phyloP scores from a whole-genome alignment of 1,140 invertebrate genomes.

The Trachelipus rathkii region DNA sequence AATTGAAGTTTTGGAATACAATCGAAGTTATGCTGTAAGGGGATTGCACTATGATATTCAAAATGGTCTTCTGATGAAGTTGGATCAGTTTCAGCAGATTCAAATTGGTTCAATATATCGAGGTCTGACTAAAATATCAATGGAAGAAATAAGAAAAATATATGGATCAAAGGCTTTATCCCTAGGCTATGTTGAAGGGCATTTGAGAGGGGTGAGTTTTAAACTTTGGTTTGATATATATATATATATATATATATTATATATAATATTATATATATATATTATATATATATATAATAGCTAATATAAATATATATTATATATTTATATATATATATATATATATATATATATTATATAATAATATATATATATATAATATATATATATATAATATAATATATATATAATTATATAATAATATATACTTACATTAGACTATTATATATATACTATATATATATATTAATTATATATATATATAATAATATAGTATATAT shows the following conservation, averaged over 20 bases:
- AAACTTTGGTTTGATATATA: constrained; percentile 2
- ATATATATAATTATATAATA: too few species aligned
- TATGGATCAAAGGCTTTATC: constrained; percentile 25
- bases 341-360: too few species aligned
- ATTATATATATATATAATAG: not conserved
- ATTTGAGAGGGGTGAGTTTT: constrained; percentile 24
- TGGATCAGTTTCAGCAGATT: constrained; percentile 30
- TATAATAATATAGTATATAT: too few species aligned
- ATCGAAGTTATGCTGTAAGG: constrained; percentile 82
- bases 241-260: not conserved
- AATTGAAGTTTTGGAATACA: constrained; percentile 76
- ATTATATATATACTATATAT: too few species aligned
- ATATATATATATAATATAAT: too few species aligned
- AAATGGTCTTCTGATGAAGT: constrained; percentile 21
- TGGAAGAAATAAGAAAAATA: not conserved
- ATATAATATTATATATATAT: not conserved
- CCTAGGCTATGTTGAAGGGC: constrained; percentile 24
- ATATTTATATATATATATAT: not conserved
- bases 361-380: too few species aligned
- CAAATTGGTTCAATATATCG: constrained; percentile 29
- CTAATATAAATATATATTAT: not conserved
- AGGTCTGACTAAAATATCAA: constrained; percentile 14
- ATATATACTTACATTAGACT: too few species aligned
- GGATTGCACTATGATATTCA: constrained; percentile 28
- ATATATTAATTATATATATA: too few species aligned